These are phyloP conservation scores for Zaprionus taronus DNA, from an alignment of 1,140 invertebrate genomes.

Conservation along the genomic window DNA sequence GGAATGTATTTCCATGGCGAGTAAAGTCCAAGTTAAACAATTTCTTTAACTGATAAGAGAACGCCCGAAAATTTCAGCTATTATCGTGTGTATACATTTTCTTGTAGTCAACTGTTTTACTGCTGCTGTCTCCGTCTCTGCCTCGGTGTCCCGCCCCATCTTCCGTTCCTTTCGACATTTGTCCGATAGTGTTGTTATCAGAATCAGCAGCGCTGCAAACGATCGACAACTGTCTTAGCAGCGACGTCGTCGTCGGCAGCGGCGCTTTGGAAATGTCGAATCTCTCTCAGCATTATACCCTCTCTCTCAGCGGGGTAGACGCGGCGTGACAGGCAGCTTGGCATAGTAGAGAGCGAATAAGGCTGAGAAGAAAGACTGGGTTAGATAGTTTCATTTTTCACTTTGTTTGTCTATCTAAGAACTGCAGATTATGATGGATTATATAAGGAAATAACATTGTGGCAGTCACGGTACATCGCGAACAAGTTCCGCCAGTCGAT, in stretches of 20 bases:
- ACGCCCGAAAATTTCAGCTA: constrained; percentile 38
- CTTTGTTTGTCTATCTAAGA: background rate
- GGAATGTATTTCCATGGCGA: constrained; percentile 10
- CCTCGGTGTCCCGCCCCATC: background rate
- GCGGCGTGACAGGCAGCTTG: background rate
- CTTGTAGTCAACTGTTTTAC: constrained; percentile 30
- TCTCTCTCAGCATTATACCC: background rate
- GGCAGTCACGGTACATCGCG: too few species aligned
- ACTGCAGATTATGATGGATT: background rate
- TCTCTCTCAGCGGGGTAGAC: background rate
- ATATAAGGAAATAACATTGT: background rate
- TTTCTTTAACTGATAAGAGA: constrained; percentile 40
- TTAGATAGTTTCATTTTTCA: background rate
- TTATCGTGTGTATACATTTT: constrained; percentile 49
- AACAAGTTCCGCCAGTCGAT: too few species aligned
- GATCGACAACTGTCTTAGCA: constrained; percentile 41
- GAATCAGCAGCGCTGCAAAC: constrained; percentile 25
- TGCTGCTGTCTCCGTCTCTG: background rate
- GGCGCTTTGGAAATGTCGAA: constrained; percentile 20
- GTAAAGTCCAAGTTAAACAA: constrained; percentile 52
- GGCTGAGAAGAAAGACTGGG: background rate
- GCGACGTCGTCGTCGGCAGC: constrained; percentile 11
- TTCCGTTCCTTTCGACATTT: constrained; percentile 12
- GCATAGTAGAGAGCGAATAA: background rate
- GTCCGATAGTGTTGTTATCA: constrained; percentile 39